phyloP scores from a whole-genome alignment of 2,113 vertebrate genomes.

The Nettapus auritus region DNA sequence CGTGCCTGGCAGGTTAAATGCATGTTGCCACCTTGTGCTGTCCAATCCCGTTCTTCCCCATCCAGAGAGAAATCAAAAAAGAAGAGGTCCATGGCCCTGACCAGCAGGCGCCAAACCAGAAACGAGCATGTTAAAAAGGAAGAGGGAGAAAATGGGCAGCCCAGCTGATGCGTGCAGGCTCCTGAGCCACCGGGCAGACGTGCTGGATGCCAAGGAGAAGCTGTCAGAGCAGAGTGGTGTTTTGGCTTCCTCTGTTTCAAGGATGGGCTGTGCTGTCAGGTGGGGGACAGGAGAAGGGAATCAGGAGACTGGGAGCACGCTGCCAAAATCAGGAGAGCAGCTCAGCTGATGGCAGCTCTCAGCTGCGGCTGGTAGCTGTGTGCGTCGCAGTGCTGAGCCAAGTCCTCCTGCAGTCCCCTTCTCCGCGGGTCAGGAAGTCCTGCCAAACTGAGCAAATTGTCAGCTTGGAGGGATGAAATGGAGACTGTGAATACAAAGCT shows the following conservation, averaged over 20 bases:
- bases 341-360: background rate
- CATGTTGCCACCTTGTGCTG: background rate
- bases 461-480: background rate
- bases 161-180: background rate
- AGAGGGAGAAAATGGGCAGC: background rate
- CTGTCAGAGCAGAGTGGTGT: accelerated
- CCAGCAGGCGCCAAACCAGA: constrained; percentile 1
- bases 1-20: background rate
- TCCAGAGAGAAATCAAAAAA: background rate
- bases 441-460: background rate
- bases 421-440: background rate
- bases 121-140: background rate
- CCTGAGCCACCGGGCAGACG: accelerated
- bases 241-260: accelerated
- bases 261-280: background rate
- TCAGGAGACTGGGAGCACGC: background rate
- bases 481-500: background rate
- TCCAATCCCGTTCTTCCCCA: background rate
- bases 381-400: background rate
- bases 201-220: background rate
- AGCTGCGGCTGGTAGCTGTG: accelerated
- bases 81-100: background rate
- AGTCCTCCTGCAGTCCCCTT: background rate
- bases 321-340: background rate
- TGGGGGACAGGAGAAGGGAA: background rate